Percentiles rank a stretch among this genome's conserved stretches.
Conservation (phyloP, 1,140 invertebrate species). For the Trialeurodes vaporariorum region DNA sequence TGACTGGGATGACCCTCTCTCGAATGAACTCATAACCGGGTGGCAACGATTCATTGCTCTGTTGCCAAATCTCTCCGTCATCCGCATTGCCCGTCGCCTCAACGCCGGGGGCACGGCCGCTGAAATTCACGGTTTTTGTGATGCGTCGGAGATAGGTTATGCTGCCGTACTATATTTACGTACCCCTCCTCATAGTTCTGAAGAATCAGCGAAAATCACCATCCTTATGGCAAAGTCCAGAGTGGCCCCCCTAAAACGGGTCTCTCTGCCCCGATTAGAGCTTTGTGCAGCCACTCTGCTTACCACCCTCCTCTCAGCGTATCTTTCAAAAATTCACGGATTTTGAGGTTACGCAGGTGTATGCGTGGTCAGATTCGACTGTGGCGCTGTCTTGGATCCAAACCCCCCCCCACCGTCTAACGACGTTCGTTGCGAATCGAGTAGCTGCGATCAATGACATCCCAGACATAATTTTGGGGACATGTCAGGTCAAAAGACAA, state of each 20-base stretch:
- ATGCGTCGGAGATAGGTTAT: conserved; percentile 8
- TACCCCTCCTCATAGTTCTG: conserved; percentile 2
- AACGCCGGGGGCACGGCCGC: no score
- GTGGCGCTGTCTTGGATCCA: conserved; percentile 7
- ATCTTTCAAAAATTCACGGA: no score
- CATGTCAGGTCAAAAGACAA: not conserved
- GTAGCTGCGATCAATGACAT: conserved; percentile 3
- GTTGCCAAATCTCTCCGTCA: no score
- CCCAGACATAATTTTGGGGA: not conserved
- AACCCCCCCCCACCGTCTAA: not conserved
- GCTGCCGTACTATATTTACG: conserved; percentile 14
- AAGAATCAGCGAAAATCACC: conserved; percentile 11
- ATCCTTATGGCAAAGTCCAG: conserved; percentile 22
- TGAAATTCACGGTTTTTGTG: conserved; percentile 13
- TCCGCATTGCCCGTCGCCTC: no score
- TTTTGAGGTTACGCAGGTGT: not conserved
- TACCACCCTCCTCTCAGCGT: not conserved
- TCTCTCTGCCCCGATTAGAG: conserved; percentile 12
- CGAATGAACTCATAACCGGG: conserved; percentile 16
- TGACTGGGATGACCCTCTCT: conserved; percentile 32
- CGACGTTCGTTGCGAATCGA: conserved; percentile 14
- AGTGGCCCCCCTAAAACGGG: conserved; percentile 11
- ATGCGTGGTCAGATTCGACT: conserved; percentile 5
- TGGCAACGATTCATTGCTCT: conserved; percentile 24
- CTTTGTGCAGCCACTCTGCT: conserved; percentile 12